phyloP scores from a whole-genome alignment of 2,113 vertebrate genomes.

The Cricetomys ansorgei region DNA sequence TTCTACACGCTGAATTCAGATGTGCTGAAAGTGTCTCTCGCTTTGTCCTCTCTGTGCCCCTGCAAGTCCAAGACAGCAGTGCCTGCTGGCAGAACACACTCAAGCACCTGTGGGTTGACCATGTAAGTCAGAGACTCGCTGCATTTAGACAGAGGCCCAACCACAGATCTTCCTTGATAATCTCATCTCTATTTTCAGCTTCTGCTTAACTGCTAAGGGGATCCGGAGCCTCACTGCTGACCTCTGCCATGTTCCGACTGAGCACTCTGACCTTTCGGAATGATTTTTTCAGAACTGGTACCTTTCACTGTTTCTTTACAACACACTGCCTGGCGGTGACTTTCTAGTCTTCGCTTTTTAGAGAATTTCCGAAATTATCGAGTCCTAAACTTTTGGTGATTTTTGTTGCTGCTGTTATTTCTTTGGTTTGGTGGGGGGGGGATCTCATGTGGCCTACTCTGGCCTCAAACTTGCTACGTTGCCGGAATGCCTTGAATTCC shows the following conservation, averaged over 20 bases:
- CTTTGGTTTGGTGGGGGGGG: too few species aligned
- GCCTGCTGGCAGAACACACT: neutral
- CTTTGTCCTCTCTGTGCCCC: neutral
- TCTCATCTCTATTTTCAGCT: conserved; percentile 37
- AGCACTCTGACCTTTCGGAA: conserved; percentile 1
- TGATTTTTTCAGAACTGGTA: neutral
- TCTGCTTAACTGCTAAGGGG: conserved; percentile 22
- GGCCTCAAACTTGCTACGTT: neutral
- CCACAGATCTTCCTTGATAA: conserved; percentile 23
- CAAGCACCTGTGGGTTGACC: neutral
- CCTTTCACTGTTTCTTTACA: conserved; percentile 6
- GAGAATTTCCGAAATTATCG: conserved; percentile 38
- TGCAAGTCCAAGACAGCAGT: neutral
- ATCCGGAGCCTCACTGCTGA: neutral
- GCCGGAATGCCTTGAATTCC: neutral
- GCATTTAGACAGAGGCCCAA: neutral
- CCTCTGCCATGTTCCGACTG: neutral
- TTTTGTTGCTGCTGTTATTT: neutral
- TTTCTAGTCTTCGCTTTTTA: neutral
- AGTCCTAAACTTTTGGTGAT: neutral
- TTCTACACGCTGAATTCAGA: neutral
- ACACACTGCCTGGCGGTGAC: neutral
- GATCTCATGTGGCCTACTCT: neutral
- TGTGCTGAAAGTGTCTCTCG: conserved; percentile 1
- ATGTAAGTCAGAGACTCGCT: neutral